Base-by-base conservation (phyloP, 2,888 invertebrate species). In the Hylaea fasciaria region DNA sequence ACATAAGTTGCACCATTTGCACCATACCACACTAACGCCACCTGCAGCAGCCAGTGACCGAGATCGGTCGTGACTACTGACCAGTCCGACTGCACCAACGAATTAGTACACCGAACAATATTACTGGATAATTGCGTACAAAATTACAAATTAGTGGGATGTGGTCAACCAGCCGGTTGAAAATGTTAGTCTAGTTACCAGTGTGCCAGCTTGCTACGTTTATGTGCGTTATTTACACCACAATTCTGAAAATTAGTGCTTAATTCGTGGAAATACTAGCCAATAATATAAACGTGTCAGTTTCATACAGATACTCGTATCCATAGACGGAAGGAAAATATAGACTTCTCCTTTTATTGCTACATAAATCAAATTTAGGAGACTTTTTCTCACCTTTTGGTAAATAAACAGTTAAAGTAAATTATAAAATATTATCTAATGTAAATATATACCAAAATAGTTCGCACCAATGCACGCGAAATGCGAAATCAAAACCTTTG, bases 21-120 rank as follows among this genome's bases (percentile, higher is more conserved):
- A 45, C 50, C 53, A 49, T 7, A n/a, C 43, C 47, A 45, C 44
- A 44, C 5, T 57, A 16, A n/a, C 49, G 37, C 52, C 62, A 68
- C 66, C 62, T 60, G 60, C 53, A 53, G 10, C 46, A 62, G 48
- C 57, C 54, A 52, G 45, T 69, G 64, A 68, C 78, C 69, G 66
- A 71, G 69, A 72, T 75, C 69, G 72, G 72, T 46, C 37, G 37
- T 49, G 37, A 16, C 48, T 40, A 40, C 55, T 35, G 52, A 40
- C 47, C 28, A 39, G 48, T 43, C 57, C 14, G 12, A 53, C 39
- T 62, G 60, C 35, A 47, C 35, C 51, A 47, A 50, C 60, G 35
- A 51, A 51, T 60, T 51, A 56, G 32, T 46, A 39, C 37, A 32
- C 10, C 46, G 50, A 29, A 55, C 51, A 50, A 43, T 37, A 49